These are phyloP conservation scores for Agelaius tricolor DNA, from an alignment of 2,113 vertebrate species.

Conservation along the genomic window DNA sequence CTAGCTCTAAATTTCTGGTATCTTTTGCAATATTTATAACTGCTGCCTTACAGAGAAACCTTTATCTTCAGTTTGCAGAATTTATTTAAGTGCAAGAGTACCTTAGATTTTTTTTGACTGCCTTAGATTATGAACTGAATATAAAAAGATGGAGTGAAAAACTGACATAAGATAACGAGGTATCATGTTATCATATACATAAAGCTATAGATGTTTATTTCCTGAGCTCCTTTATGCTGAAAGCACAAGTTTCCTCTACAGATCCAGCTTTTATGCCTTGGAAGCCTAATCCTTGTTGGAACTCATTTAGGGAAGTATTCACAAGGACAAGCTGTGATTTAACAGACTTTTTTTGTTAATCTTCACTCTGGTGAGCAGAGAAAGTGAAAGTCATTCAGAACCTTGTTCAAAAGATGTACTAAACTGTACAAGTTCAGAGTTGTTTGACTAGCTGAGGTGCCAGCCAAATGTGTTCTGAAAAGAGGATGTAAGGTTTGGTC, in stretches of 20 bases:
- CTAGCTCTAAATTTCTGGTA: neutral
- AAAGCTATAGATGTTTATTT: neutral
- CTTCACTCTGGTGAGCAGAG: neutral
- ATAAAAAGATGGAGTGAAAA: neutral
- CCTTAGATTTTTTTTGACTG: neutral
- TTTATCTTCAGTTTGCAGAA: neutral
- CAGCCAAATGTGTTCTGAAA: conserved; percentile 8
- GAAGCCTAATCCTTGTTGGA: neutral
- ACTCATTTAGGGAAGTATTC: neutral
- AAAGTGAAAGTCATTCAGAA: conserved; percentile 2
- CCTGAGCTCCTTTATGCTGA: neutral
- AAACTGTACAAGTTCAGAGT: neutral
- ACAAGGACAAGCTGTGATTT: neutral
- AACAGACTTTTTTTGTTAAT: neutral
- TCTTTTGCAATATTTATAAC: neutral
- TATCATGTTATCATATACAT: neutral
- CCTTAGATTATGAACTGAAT: neutral
- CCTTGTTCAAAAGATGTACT: neutral
- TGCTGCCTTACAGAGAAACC: neutral
- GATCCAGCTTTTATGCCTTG: neutral
- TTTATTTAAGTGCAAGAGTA: neutral
- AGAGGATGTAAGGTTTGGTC: neutral
- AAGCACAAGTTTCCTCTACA: neutral
- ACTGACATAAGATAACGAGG: neutral
- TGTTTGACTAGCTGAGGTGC: conserved; percentile 9